Percentiles rank a stretch among this genome's conserved stretches.
Conservation (phyloP, 2,888 invertebrate genomes). For the Macaria notata region DNA sequence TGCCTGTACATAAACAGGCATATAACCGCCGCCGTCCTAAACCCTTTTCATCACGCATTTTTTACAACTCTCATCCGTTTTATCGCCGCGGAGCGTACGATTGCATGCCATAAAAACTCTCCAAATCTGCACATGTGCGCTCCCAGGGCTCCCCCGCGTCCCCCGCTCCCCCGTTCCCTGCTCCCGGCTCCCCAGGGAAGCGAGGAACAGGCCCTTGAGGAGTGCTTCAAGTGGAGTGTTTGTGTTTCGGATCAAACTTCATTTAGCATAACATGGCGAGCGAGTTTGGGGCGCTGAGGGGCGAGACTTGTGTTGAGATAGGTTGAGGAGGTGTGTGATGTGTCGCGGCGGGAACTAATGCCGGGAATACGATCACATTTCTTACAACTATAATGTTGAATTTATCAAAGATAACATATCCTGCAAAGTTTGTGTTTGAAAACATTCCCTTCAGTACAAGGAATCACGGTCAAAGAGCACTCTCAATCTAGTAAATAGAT, state of each 20-base stretch:
- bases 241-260: constrained; percentile 38
- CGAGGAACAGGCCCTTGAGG: constrained; percentile 4
- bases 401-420: too few relatives aligned
- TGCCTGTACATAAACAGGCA: constrained; percentile 4
- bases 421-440: too few relatives aligned
- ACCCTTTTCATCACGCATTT: constrained; percentile 11
- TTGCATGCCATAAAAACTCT: constrained; percentile 21
- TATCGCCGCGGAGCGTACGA: constrained; percentile 13
- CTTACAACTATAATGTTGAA: too few relatives aligned
- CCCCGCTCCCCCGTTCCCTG: constrained; percentile 5
- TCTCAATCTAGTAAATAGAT: too few relatives aligned
- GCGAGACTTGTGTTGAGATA: too few relatives aligned
- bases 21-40: constrained; percentile 9
- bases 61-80: constrained; percentile 11
- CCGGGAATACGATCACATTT: too few relatives aligned
- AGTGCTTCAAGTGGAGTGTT: constrained; percentile 33
- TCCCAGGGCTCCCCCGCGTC: constrained; percentile 26
- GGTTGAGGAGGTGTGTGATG: too few relatives aligned
- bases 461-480: too few relatives aligned
- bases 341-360: too few relatives aligned
- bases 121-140: constrained; percentile 29
- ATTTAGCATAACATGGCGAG: constrained; percentile 26
- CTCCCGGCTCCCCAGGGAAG: not conserved
- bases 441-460: too few relatives aligned
- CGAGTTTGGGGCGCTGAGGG: too few relatives aligned